phyloP scores from a whole-genome alignment of 2,113 vertebrate genomes.

The Xiphias gladius region DNA sequence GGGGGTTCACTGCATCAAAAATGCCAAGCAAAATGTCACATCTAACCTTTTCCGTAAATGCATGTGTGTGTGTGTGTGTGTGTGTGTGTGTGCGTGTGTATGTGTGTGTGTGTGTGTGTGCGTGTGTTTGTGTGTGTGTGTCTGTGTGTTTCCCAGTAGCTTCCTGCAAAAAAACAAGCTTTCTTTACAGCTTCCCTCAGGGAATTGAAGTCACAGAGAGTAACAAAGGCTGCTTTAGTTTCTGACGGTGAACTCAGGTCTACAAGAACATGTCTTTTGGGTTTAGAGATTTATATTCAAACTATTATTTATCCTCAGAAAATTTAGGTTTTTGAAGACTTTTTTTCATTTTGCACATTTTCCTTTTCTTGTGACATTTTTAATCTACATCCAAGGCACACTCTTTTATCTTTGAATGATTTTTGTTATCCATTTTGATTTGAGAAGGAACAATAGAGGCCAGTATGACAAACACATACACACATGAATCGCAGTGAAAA shows the following conservation, averaged over 20 bases:
- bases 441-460: not conserved
- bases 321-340: not conserved
- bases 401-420: not conserved
- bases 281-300: not conserved
- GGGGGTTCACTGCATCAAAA: conserved; percentile 46
- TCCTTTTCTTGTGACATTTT: conserved; percentile 7
- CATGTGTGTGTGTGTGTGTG: conserved; percentile 16
- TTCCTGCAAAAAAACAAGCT: conserved; percentile 43
- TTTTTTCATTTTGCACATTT: not conserved
- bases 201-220: conserved; percentile 27
- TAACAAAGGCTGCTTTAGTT: conserved; percentile 14
- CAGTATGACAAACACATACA: not conserved
- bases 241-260: conserved; percentile 6
- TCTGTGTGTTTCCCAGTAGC: conserved; percentile 23
- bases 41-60: conserved; percentile 53
- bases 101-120: conserved; percentile 34
- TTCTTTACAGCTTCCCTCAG: conserved; percentile 25
- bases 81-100: conserved; percentile 29
- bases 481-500: not conserved
- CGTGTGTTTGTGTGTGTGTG: conserved; percentile 13
- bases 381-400: not conserved
- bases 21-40: conserved; percentile 54
- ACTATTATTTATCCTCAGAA: not conserved
- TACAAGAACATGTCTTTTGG: not conserved
- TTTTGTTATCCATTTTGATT: conserved; percentile 2